Percentiles rank a stretch among this genome's conserved stretches.
Conservation (phyloP, 2,113 vertebrate species). For the Zosterops japonicus region DNA sequence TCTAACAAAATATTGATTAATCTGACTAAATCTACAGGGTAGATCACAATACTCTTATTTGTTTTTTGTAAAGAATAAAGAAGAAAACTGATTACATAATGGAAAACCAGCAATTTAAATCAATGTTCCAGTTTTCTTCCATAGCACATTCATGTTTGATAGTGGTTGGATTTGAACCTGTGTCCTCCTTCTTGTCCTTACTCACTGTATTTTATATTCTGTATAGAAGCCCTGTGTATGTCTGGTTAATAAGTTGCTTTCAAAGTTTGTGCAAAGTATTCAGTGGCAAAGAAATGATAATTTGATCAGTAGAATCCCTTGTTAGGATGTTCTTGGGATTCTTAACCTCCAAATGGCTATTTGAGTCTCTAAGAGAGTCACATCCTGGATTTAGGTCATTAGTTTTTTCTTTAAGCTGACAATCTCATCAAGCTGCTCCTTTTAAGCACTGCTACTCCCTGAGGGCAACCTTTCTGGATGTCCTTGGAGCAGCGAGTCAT, state of each 20-base stretch:
- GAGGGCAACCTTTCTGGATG: conserved; percentile 2
- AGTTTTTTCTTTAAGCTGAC: conserved; percentile 43
- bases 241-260: not conserved
- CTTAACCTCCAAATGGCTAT: not conserved
- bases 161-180: not conserved
- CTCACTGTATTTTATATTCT: not conserved
- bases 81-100: not conserved
- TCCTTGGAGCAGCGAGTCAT: not conserved
- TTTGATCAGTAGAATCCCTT: not conserved
- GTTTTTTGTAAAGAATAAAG: not conserved
- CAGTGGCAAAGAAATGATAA: not conserved
- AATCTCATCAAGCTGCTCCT: conserved; percentile 26
- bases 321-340: not conserved
- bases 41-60: not conserved
- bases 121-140: not conserved
- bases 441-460: not conserved
- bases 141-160: not conserved
- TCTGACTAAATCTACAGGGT: not conserved
- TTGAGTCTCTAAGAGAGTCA: conserved; percentile 1
- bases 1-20: not conserved
- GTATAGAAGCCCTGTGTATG: rapidly evolving
- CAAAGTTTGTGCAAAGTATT: not conserved
- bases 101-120: not conserved
- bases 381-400: conserved; percentile 17
- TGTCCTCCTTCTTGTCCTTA: not conserved